Percentiles rank a stretch among this genome's conserved stretches.
These are phyloP conservation scores for Cervus canadensis DNA, from an alignment of 2,113 vertebrate genomes.

Conservation along the genomic window DNA sequence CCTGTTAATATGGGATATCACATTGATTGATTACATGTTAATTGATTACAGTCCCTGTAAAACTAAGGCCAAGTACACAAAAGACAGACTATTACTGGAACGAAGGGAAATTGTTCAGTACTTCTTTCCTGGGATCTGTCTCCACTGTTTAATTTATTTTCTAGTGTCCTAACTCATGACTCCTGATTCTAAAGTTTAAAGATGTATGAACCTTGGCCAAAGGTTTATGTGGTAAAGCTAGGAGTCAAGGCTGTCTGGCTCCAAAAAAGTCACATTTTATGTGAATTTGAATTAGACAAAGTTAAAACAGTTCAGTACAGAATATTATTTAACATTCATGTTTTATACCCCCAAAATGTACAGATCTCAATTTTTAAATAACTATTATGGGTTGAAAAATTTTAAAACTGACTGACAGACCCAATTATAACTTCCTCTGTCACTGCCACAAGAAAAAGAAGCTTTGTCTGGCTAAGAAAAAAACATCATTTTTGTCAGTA, in stretches of 20 bases:
- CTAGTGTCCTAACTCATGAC: not conserved
- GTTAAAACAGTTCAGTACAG: not conserved
- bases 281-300: conserved; percentile 11
- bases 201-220: not conserved
- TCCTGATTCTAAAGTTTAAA: not conserved
- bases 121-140: not conserved
- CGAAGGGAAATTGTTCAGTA: not conserved
- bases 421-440: not conserved
- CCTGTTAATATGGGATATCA: not conserved
- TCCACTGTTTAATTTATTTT: not conserved
- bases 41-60: not conserved
- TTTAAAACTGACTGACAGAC: not conserved
- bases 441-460: not conserved
- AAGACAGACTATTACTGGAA: not conserved
- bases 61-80: not conserved
- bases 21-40: not conserved
- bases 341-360: conserved; percentile 3
- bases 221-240: not conserved
- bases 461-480: not conserved
- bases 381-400: not conserved
- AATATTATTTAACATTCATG: not conserved
- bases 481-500: not conserved
- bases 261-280: not conserved
- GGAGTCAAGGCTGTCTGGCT: not conserved
- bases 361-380: not conserved